A percentile compares a stretch with the other conserved stretches of the same genome.
These are phyloP conservation scores for Orchestes rusci DNA, from an alignment of 2,888 invertebrate species.

Conservation along the genomic window DNA sequence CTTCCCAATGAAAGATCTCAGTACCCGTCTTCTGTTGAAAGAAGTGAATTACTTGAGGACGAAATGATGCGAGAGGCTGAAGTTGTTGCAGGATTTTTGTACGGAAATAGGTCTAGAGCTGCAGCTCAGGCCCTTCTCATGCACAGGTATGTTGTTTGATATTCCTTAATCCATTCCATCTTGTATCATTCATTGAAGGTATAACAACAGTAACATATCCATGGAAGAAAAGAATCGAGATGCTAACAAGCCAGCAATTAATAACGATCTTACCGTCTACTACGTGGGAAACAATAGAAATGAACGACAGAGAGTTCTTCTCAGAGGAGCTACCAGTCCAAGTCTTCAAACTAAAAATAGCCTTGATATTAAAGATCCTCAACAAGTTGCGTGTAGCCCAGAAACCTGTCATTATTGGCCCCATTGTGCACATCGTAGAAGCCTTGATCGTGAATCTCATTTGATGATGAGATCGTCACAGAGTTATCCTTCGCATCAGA, in stretches of 20 bases:
- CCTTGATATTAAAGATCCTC: conserved; percentile 18
- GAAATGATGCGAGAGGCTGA: conserved; percentile 50
- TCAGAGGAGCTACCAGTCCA: conserved; percentile 47
- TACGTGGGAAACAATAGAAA: conserved; percentile 38
- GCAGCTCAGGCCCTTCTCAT: conserved; percentile 47
- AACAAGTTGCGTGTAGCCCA: conserved; percentile 43
- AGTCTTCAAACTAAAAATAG: conserved; percentile 36
- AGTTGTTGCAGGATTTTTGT: conserved; percentile 51
- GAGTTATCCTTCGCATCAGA: conserved; percentile 49
- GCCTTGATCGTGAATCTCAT: conserved; percentile 33
- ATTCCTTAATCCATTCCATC: no score
- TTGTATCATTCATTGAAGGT: conserved; percentile 21
- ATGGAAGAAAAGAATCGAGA: conserved; percentile 31
- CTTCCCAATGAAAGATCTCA: conserved; percentile 19
- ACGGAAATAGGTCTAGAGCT: conserved; percentile 48
- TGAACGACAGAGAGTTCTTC: conserved; percentile 42
- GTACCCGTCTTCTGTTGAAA: conserved; percentile 19
- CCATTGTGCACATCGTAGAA: conserved; percentile 48
- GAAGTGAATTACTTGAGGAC: conserved; percentile 38
- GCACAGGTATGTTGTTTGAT: conserved; percentile 27
- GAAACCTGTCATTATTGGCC: conserved; percentile 60
- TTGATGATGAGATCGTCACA: conserved; percentile 47
- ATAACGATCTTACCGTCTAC: conserved; percentile 40
- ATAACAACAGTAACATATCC: conserved; percentile 35
- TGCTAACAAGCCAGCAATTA: conserved; percentile 32